These are phyloP conservation scores for Griposia aprilina DNA, from an alignment of 2,888 invertebrate species.

Conservation along the genomic window DNA sequence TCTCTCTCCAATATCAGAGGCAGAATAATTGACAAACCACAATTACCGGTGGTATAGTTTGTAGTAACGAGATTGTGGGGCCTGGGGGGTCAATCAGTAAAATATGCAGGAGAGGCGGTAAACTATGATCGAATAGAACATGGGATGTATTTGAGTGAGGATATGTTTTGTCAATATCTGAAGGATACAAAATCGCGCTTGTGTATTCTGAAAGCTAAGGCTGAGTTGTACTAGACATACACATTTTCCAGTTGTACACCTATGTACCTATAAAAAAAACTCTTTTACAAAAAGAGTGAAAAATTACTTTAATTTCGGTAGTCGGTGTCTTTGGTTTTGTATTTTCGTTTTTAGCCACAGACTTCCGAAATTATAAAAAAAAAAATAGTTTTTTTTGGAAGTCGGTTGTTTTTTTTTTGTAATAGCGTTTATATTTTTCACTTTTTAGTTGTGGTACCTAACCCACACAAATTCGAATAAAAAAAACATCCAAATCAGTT, in stretches of 20 bases:
- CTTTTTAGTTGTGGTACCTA: too few species aligned
- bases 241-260: background rate
- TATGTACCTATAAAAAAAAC: background rate
- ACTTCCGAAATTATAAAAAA: too few species aligned
- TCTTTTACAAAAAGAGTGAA: too few species aligned
- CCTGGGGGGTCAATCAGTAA: slow-evolving; percentile 33
- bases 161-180: background rate
- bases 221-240: background rate
- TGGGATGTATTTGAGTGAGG: background rate
- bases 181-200: too few species aligned
- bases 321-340: too few species aligned
- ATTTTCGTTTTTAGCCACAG: too few species aligned
- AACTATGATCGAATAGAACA: slow-evolving; percentile 25
- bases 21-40: slow-evolving; percentile 52
- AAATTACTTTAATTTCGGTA: too few species aligned
- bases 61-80: slow-evolving; percentile 41
- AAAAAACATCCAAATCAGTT: too few species aligned
- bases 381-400: too few species aligned
- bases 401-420: too few species aligned
- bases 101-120: slow-evolving; percentile 26
- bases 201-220: background rate
- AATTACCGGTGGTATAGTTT: slow-evolving; percentile 43
- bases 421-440: too few species aligned
- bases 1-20: slow-evolving; percentile 44
- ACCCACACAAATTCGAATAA: too few species aligned